These are phyloP conservation scores for Nemotelus pantherinus DNA, from an alignment of 2,888 invertebrate genomes.

Conservation along the genomic window DNA sequence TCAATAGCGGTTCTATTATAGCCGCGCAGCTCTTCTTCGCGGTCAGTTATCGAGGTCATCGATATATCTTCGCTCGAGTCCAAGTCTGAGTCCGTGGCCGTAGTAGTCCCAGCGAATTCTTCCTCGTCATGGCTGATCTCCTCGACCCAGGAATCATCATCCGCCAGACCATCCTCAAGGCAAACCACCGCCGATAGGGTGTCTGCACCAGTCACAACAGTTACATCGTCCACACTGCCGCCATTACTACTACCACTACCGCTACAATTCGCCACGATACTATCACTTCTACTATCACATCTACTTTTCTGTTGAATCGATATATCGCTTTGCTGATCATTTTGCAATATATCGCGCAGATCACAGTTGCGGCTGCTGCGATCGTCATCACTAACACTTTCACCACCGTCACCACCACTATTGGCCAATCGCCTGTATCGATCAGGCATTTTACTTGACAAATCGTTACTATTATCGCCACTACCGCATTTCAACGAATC, in stretches of 20 bases:
- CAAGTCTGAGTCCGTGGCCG: conserved; percentile 71
- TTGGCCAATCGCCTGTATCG: conserved; percentile 6
- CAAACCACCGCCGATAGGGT: conserved; percentile 72
- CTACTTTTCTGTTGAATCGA: conserved; percentile 9
- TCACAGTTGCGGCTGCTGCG: conserved; percentile 1
- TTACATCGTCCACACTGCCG: conserved; percentile 67
- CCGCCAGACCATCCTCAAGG: conserved; percentile 86
- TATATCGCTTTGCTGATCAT: conserved; percentile 6
- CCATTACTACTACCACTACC: conserved; percentile 50
- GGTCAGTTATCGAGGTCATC: conserved; percentile 70
- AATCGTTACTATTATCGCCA: conserved; percentile 40
- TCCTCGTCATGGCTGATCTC: conserved; percentile 85
- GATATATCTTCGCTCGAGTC: conserved; percentile 77
- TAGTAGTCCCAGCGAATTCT: conserved; percentile 70
- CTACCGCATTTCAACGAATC: conserved; percentile 44
- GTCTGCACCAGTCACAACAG: conserved; percentile 75
- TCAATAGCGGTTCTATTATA: conserved; percentile 86
- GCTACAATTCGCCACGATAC: conserved; percentile 41
- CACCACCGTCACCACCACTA: conserved; percentile 11
- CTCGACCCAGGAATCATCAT: conserved; percentile 93
- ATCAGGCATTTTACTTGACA: conserved; percentile 44
- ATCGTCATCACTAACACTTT: conserved; percentile 46
- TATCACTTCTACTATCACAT: conserved; percentile 39
- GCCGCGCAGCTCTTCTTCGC: conserved; percentile 84
- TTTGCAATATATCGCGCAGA: conserved; percentile 9